Base-by-base conservation (phyloP, 2,113 vertebrate species). In the Carassius carassius region DNA sequence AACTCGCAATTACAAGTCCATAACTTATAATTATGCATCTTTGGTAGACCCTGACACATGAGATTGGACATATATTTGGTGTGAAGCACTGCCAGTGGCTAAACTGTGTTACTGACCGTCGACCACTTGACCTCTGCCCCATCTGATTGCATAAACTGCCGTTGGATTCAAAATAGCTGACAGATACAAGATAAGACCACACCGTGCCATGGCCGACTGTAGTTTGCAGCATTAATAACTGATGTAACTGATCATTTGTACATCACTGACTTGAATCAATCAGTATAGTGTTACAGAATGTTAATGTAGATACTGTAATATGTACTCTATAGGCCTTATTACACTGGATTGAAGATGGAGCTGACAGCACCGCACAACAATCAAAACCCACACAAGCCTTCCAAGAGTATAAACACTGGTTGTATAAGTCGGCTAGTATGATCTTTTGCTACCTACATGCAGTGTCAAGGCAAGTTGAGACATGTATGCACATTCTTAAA, bases 11-110 rank as follows among this genome's bases (percentile, higher is more conserved):
- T 35, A 35, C 35, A 5, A 35, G 35, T 35, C 5, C 35, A 35
- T 35, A 35, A 35, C 35, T 35, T 4, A 35, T 35, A 5, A 35
- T 35, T 69, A 72, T 80, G 41, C 44, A 29, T 29, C 78, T 62
- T 2, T 65, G 54, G 9, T 89, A 94, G 92, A 92, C 92, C 21
- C 89, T 95, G 84, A 89, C 92, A 10, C 93, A 92, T 37, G 95
- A 95, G 90, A 93, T 92, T 0, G 92, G 94, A 16, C 93, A 93
- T 54, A 93, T 94, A 62, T 95, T 94, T 70, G 94, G 93, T 41
- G 75, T 95, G 1, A n/a, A n/a, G n/a, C n/a, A n/a, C n/a, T n/a
- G n/a, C n/a, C n/a, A n/a, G n/a, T n/a, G n/a, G n/a, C n/a, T n/a
- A n/a, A n/a, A n/a, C n/a, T n/a, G n/a, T n/a, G n/a, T n/a, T n/a